Conservation (phyloP, 2,113 vertebrate genomes). For the Indicator indicator region DNA sequence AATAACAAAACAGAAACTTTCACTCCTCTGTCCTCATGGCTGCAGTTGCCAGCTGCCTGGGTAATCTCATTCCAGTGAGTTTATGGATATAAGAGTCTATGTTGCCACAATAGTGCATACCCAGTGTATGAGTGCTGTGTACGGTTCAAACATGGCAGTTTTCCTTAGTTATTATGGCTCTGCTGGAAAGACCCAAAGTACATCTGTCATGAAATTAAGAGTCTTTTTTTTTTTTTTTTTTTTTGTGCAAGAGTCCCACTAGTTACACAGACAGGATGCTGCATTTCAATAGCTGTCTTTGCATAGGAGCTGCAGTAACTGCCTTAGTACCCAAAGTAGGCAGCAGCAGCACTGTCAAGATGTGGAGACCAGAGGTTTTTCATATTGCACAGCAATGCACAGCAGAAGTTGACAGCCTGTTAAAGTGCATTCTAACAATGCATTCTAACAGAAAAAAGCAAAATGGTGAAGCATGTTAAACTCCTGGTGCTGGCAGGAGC, state of each 20-base stretch:
- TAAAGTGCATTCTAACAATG: neutral
- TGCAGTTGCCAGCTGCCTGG: conserved; percentile 24
- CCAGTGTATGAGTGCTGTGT: neutral
- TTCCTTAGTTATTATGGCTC: neutral
- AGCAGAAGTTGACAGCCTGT: neutral
- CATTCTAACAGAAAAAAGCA: neutral
- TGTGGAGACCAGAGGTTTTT: neutral
- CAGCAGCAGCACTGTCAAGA: neutral
- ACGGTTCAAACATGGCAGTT: neutral
- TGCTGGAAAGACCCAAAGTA: neutral
- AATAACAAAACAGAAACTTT: conserved; percentile 24
- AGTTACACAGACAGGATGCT: neutral
- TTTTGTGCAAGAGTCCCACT: neutral
- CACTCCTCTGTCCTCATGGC: neutral
- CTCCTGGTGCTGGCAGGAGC: neutral
- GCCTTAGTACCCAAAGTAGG: neutral
- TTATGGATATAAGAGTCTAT: neutral
- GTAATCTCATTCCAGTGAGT: conserved; percentile 1
- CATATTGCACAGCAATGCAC: no score
- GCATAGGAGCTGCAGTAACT: neutral
- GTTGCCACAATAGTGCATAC: conserved; percentile 55
- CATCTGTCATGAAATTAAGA: neutral
- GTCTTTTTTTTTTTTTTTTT: neutral
- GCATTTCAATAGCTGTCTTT: neutral
- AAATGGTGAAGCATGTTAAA: neutral